These are phyloP conservation scores for Aplochiton taeniatus DNA, from an alignment of 2,797 vertebrate genomes.

Conservation along the genomic window DNA sequence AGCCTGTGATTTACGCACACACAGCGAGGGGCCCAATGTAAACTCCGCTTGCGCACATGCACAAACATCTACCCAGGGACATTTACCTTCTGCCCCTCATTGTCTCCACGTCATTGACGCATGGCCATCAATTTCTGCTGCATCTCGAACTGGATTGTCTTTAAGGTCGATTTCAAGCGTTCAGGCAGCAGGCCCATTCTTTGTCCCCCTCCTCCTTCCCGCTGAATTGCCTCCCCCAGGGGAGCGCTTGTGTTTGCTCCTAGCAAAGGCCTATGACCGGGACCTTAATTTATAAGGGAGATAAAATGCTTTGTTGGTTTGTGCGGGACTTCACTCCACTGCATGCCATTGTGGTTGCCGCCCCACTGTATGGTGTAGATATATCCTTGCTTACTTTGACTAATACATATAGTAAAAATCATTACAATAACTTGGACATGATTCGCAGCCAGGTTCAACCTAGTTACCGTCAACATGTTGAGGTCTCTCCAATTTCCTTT, in stretches of 20 bases:
- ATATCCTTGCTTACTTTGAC: no score
- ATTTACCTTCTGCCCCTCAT: constrained; percentile 67
- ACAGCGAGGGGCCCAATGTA: constrained; percentile 46
- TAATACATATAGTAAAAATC: neutral
- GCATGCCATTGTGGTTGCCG: constrained; percentile 1
- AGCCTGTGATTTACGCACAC: constrained; percentile 69
- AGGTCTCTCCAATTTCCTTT: constrained; percentile 8
- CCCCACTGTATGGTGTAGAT: no score
- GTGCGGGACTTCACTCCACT: constrained; percentile 33
- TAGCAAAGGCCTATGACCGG: constrained; percentile 44
- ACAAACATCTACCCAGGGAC: constrained; percentile 62
- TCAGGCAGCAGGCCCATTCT: constrained; percentile 35
- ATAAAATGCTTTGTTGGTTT: constrained; percentile 69
- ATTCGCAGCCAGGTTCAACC: constrained; percentile 13
- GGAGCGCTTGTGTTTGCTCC: constrained; percentile 72
- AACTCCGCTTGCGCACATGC: constrained; percentile 56
- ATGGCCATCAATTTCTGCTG: constrained; percentile 67
- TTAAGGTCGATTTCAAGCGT: constrained; percentile 67
- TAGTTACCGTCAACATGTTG: constrained; percentile 20
- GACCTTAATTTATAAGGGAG: constrained; percentile 72
- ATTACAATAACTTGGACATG: constrained; percentile 2
- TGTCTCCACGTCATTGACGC: constrained; percentile 71
- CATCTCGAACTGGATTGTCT: constrained; percentile 57
- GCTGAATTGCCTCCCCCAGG: constrained; percentile 67
- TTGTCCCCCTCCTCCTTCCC: constrained; percentile 41